phyloP scores from a whole-genome alignment of 1,140 invertebrate species.

The Drosophila nikananu region DNA sequence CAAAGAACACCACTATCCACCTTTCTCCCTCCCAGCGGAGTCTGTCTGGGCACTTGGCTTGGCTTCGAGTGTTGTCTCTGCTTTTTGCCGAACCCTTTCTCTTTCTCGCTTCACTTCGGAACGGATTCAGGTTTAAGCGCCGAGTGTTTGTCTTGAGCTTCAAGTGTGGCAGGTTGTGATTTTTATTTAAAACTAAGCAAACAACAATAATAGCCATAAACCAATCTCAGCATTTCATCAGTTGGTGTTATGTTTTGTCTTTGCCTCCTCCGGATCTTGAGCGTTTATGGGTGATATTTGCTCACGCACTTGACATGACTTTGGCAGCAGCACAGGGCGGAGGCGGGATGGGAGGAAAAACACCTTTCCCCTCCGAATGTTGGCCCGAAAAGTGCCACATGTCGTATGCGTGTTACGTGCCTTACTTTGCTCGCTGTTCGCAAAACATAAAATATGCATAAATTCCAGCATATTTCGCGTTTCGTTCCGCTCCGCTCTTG shows the following conservation, averaged over 20 bases:
- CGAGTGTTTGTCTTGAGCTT: slow-evolving; percentile 79
- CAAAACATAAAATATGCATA: slow-evolving; percentile 82
- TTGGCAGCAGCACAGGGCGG: slow-evolving; percentile 7
- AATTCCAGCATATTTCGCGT: slow-evolving; percentile 70
- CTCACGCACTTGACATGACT: slow-evolving; percentile 65
- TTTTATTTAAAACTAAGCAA: slow-evolving; percentile 74
- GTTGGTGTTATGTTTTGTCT: slow-evolving; percentile 1
- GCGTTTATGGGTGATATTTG: slow-evolving; percentile 74
- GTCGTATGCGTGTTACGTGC: slow-evolving; percentile 78
- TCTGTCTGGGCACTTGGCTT: slow-evolving; percentile 64
- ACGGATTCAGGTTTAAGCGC: slow-evolving; percentile 60
- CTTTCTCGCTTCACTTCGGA: slow-evolving; percentile 27
- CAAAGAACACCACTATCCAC: slow-evolving; percentile 25
- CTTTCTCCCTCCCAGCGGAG: slow-evolving; percentile 15
- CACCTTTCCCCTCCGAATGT: slow-evolving; percentile 11
- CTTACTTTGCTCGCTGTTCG: slow-evolving; percentile 44
- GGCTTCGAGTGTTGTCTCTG: slow-evolving; percentile 71
- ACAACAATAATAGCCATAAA: slow-evolving; percentile 38
- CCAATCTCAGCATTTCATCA: slow-evolving; percentile 47
- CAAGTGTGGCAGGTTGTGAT: slow-evolving; percentile 80
- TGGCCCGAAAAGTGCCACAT: slow-evolving; percentile 45
- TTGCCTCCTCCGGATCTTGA: slow-evolving; percentile 37
- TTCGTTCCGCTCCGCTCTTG: slow-evolving; percentile 31
- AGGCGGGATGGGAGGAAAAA: not conserved
- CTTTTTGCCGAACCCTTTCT: slow-evolving; percentile 64